phyloP scores from a whole-genome alignment of 2,797 vertebrate genomes.

The Rhinoraja longicauda region DNA sequence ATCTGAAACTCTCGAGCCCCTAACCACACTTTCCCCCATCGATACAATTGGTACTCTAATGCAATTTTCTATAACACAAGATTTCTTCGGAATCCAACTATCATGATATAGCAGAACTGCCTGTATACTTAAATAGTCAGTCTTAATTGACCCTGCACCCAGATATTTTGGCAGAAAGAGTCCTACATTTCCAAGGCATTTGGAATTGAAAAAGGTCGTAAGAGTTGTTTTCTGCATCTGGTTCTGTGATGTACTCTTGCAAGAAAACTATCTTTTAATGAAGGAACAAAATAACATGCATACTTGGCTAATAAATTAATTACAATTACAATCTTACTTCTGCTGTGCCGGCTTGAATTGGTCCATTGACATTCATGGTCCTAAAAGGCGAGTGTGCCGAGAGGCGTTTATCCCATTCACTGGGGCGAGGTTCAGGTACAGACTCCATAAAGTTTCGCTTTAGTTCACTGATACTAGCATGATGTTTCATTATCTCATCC shows the following conservation, averaged over 20 bases:
- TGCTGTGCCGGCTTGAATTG: slow-evolving; percentile 73
- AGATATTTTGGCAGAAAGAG: background rate
- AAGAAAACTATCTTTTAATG: background rate
- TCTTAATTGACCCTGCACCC: background rate
- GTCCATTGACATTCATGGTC: slow-evolving; percentile 79
- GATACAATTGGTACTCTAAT: no score
- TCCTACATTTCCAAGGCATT: background rate
- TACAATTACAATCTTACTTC: slow-evolving; percentile 67
- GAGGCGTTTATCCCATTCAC: slow-evolving; percentile 95
- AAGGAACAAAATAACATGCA: background rate
- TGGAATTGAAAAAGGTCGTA: background rate
- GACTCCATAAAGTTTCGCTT: slow-evolving; percentile 98
- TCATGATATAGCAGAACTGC: no score
- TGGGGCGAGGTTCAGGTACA: slow-evolving; percentile 79
- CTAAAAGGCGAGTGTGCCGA: slow-evolving; percentile 90
- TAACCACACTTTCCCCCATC: no score
- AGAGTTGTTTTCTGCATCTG: background rate
- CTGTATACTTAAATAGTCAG: background rate
- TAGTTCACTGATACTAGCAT: slow-evolving; percentile 91
- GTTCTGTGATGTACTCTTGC: background rate
- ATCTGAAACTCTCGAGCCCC: no score
- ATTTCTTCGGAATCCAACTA: no score
- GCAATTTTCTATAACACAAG: no score
- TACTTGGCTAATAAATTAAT: no score
- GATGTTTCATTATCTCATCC: slow-evolving; percentile 88